Conservation (phyloP, 1,140 invertebrate genomes). For the Glossosoma conforme region DNA sequence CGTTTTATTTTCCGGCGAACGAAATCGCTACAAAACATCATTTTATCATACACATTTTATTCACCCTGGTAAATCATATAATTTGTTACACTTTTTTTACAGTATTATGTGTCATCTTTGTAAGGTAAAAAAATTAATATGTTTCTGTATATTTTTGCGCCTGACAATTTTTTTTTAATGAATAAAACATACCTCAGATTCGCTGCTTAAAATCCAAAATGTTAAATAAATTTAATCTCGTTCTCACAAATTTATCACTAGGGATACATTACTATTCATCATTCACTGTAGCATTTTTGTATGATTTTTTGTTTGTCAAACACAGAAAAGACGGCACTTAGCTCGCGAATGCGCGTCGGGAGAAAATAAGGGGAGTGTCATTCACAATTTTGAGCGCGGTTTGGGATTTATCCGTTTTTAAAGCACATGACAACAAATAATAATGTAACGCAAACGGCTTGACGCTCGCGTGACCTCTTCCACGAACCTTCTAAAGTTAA, state of each 20-base stretch:
- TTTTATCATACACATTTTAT: too few species aligned
- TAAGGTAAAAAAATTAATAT: too few species aligned
- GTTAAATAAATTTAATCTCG: background rate
- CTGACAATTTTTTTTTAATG: too few species aligned
- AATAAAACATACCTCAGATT: background rate
- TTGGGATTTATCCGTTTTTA: conserved; percentile 6
- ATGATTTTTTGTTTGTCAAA: conserved; percentile 8
- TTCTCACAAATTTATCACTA: background rate
- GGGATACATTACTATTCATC: background rate
- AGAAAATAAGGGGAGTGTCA: conserved; percentile 1
- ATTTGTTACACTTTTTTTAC: too few species aligned
- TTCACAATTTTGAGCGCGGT: conserved; percentile 12
- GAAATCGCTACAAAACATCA: too few species aligned
- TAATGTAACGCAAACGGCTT: conserved; percentile 10
- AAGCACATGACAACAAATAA: conserved; percentile 19
- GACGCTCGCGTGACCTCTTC: conserved; percentile 9
- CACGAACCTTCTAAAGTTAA: conserved; percentile 5
- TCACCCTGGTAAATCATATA: too few species aligned
- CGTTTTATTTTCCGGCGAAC: too few species aligned
- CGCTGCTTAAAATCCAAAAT: background rate
- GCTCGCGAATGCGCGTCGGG: background rate
- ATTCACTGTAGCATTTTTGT: background rate
- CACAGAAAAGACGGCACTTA: conserved; percentile 7
- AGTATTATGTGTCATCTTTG: too few species aligned
- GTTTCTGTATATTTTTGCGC: too few species aligned